Base-by-base conservation (phyloP, 2,888 invertebrate species). In the Trissolcus japonicus region DNA sequence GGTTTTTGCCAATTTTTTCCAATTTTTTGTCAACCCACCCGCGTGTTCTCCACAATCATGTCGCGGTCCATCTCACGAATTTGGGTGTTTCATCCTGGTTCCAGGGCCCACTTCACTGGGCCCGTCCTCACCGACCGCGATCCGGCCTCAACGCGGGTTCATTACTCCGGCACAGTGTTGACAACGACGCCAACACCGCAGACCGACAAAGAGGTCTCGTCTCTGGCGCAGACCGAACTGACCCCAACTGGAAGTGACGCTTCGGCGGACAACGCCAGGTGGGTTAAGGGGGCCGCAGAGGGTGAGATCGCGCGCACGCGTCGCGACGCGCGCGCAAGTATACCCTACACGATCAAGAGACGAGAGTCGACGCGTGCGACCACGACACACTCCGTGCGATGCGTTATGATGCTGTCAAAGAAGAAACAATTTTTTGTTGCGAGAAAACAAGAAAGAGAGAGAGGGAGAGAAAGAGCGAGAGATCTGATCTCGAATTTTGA, bases 151-250 rank as follows among this genome's bases (percentile, higher is more conserved):
- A 19, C 46, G 57, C 17, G 51, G 9, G 35, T 16, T 56, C 71
- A 71, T 71, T 7, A 4, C 19, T 51, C 13, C 29, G 53, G 51
- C 19, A 16, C 57, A 35, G 60, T 14, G 69, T 40, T 61, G 41
- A 63, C 62, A 55, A 61, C 61, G 71, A 53, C 67, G 55, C 63
- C 51, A 53, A 63, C 55, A 50, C 59, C 41, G 29, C 25, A 21
- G 3, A 40, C 63, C 53, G 59, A 67, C 61, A 62, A 4, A 60
- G 80, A 80, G 79, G 80, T 81, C 85, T 83, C 83, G 83, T 81
- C 83, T 84, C 83, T 83, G 83, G 85, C 85, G 83, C 85, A 84
- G 83, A 87, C 86, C 82, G 84, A 86, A 79, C 73, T 80, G 79
- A 80, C 79, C 79, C 80, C 81, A 77, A 83, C 82, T 82, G 82